phyloP scores from a whole-genome alignment of 1,140 invertebrate genomes.

The Ylistrum balloti region DNA sequence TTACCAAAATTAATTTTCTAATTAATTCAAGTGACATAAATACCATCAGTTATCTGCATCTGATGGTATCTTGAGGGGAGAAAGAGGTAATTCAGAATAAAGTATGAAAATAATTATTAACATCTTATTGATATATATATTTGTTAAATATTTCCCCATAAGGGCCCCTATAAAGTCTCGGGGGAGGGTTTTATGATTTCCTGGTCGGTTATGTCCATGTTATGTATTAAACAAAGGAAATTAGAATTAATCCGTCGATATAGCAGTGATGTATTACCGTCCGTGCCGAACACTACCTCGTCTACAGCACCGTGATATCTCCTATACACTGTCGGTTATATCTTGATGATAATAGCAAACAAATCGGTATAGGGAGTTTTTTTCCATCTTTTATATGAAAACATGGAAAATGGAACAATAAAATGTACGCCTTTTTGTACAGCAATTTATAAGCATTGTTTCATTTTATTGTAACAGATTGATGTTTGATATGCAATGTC shows the following conservation, averaged over 20 bases:
- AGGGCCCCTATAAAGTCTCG: background rate
- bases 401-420: background rate
- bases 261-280: background rate
- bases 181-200: constrained; percentile 28
- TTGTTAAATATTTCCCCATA: background rate
- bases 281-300: background rate
- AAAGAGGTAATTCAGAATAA: too few species aligned
- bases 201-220: constrained; percentile 32
- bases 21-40: background rate
- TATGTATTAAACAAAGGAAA: constrained; percentile 40
- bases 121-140: too few species aligned
- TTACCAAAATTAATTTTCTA: too few species aligned
- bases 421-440: background rate
- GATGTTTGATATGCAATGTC: too few species aligned
- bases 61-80: background rate
- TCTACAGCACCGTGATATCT: background rate
- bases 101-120: too few species aligned
- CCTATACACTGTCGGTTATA: background rate
- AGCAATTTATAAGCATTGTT: too few species aligned
- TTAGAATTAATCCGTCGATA: constrained; percentile 29
- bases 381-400: background rate
- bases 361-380: background rate
- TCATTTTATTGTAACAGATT: too few species aligned
- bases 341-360: background rate
- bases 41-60: background rate